Conservation (phyloP, 2,797 vertebrate genomes). For the Avahi laniger region DNA sequence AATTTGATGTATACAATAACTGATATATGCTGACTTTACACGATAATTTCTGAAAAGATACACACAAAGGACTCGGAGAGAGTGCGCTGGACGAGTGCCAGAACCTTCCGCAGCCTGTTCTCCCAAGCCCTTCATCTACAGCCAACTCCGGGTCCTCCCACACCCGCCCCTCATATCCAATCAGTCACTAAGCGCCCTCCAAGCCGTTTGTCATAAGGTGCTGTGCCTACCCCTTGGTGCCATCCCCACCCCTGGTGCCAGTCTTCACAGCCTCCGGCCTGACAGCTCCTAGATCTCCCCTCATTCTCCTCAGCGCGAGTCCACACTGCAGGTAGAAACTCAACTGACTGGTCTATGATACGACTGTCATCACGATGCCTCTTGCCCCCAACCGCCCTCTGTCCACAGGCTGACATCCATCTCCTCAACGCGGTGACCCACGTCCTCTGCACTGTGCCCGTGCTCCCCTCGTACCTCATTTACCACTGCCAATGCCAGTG, state of each 20-base stretch:
- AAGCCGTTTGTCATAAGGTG: background rate
- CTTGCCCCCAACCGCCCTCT: background rate
- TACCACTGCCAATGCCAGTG: background rate
- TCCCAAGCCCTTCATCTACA: background rate
- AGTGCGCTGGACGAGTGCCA: background rate
- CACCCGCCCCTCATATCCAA: background rate
- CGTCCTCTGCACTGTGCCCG: background rate
- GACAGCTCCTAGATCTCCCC: background rate
- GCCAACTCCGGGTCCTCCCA: background rate
- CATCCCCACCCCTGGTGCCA: background rate
- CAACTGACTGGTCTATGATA: rapidly evolving
- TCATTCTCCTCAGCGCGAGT: background rate
- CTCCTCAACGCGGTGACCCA: background rate
- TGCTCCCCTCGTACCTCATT: background rate
- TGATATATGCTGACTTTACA: background rate
- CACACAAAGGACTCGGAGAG: background rate
- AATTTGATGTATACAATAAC: background rate
- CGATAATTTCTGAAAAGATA: background rate
- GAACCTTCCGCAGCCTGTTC: background rate
- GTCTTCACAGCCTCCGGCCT: background rate
- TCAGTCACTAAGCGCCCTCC: background rate
- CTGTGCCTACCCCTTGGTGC: background rate
- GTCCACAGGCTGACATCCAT: background rate
- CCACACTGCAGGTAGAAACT: background rate
- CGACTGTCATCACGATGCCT: background rate